Base-by-base conservation (phyloP, 2,113 vertebrate genomes). In the Pagrus major region DNA sequence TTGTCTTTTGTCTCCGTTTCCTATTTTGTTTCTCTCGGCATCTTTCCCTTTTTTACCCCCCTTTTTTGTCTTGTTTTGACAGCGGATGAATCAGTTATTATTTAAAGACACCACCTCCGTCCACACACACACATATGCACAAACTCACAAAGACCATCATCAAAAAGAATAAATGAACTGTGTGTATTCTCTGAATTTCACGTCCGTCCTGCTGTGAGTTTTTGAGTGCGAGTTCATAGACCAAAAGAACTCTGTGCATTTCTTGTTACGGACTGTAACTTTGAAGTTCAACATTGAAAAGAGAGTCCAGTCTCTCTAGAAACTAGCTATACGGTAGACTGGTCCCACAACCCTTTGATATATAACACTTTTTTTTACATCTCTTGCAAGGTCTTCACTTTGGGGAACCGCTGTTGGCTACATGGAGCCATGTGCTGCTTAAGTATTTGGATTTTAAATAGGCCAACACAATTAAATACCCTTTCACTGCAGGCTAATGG, bases 161-260 rank as follows among this genome's bases (percentile, higher is more conserved):
- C 80, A 87, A 78, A 90, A 70, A 60, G 78, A 91, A 90, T 87
- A 83, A 73, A 76, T 80, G 71, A 85, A 71, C 69, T 81, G 74
- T 72, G 63, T 52, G 52, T 76, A 44, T 72, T 76, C 75, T 70
- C 58, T 29, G 41, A 61, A 46, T 78, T 85, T 85, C 42, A 3
- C 21, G 55, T 41, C 9, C 33, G 64, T 79, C 74, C 52, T 52
- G 12, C 78, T 78, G 83, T 54, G 68, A 2, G 9, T 73, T 86
- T 88, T 72, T 25, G 66, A 78, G 76, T 44, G 55, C 15, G 46
- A 25, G 56, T 51, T 56, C 49, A 1, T 35, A 56, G 85, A 65
- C 58, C 37, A 29, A 5, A 37, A 71, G 65, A 83, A 51, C 42
- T 71, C 18, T 33, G 39, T 35, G 35, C n/a, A 71, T 76, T 54